phyloP scores from a whole-genome alignment of 2,797 vertebrate species.

The Ispidina lecontei region DNA sequence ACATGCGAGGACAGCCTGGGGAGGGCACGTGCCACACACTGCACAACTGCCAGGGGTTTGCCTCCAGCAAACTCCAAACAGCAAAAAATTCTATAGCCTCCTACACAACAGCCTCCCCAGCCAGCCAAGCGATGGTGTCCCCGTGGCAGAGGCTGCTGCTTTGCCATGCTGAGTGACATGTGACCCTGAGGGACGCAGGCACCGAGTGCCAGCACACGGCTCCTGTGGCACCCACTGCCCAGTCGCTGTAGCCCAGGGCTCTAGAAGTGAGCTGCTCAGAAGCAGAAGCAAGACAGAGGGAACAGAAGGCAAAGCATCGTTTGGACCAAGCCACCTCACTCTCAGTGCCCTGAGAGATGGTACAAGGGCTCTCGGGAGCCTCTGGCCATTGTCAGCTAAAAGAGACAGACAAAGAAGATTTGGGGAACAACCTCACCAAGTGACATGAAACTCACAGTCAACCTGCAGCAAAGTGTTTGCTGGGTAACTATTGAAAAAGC shows the following conservation, averaged over 20 bases:
- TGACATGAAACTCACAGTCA: not conserved
- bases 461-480: not conserved
- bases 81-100: not conserved
- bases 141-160: not conserved
- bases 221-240: not conserved
- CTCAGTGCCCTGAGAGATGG: not conserved
- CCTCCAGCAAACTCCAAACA: not conserved
- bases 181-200: not conserved
- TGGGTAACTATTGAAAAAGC: not conserved
- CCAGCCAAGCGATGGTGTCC: rapidly evolving
- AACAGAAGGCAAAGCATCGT: rapidly evolving
- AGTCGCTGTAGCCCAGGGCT: not conserved
- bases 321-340: not conserved
- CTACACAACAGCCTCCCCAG: not conserved
- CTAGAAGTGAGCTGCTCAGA: not conserved
- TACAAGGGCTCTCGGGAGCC: not conserved
- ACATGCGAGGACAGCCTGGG: not conserved
- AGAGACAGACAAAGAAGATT: not conserved
- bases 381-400: not conserved
- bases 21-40: not conserved
- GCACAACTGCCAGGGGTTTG: not conserved
- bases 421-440: not conserved
- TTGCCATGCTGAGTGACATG: rapidly evolving
- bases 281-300: not conserved
- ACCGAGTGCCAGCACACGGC: rapidly evolving